Conservation (phyloP, 92 coral and sea anemone genomes). For the Blastomussa wellsi region DNA sequence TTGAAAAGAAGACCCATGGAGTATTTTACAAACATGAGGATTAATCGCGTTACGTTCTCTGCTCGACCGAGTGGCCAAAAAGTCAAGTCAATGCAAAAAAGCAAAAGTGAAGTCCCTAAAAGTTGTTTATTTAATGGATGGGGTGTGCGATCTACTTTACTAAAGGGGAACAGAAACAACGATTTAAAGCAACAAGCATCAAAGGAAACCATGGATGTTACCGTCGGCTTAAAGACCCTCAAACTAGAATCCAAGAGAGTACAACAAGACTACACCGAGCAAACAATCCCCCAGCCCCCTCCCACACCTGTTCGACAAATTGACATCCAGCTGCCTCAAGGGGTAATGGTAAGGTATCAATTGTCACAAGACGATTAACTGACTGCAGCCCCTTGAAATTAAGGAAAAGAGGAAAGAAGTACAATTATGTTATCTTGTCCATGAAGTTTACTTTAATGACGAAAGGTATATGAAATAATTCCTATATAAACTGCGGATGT, state of each 20-base stretch:
- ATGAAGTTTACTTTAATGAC: no score
- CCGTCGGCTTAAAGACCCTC: constrained; percentile 63
- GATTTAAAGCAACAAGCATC: not conserved
- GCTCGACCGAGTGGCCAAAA: constrained; percentile 57
- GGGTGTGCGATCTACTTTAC: constrained; percentile 56
- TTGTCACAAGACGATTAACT: constrained; percentile 37
- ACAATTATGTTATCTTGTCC: not conserved
- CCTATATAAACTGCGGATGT: no score
- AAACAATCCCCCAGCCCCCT: constrained; percentile 69
- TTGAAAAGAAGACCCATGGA: constrained; percentile 33
- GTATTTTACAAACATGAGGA: constrained; percentile 61
- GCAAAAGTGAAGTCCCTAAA: constrained; percentile 43
- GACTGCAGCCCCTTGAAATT: not conserved
- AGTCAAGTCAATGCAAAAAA: constrained; percentile 26
- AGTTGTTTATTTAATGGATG: constrained; percentile 64
- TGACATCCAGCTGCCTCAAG: constrained; percentile 76
- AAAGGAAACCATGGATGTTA: constrained; percentile 38
- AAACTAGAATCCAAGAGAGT: constrained; percentile 40
- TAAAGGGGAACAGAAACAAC: not conserved
- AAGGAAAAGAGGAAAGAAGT: not conserved
- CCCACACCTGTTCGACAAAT: constrained; percentile 88
- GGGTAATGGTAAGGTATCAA: constrained; percentile 56
- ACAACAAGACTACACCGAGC: not conserved
- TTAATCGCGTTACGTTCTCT: constrained; percentile 67
- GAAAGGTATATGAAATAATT: no score